phyloP scores from a whole-genome alignment of 2,888 invertebrate species.

The Parnassius mnemosyne region DNA sequence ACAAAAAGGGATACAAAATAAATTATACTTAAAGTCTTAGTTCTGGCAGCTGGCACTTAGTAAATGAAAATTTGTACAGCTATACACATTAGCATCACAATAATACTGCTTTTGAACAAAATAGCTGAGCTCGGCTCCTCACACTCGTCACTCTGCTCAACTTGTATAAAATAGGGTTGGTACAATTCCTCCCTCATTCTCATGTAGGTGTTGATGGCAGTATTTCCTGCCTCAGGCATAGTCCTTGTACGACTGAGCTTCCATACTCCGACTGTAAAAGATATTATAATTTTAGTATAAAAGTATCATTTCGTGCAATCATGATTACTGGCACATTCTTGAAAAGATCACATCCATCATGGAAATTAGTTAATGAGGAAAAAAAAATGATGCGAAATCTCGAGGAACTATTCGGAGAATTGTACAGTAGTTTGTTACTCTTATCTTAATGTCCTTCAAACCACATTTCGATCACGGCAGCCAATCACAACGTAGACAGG shows the following conservation, averaged over 20 bases:
- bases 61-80: constrained; percentile 45
- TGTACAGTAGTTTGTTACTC: too few relatives aligned
- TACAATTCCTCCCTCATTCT: constrained; percentile 46
- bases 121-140: constrained; percentile 56
- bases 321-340: too few relatives aligned
- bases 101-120: constrained; percentile 58
- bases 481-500: too few relatives aligned
- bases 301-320: too few relatives aligned
- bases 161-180: constrained; percentile 51
- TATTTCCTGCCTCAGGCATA: constrained; percentile 35
- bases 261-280: constrained; percentile 60
- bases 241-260: constrained; percentile 58
- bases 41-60: constrained; percentile 10
- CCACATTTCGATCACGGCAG: too few relatives aligned
- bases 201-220: constrained; percentile 46
- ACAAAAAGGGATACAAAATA: constrained; percentile 15
- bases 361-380: too few relatives aligned
- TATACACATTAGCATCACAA: constrained; percentile 53
- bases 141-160: constrained; percentile 53
- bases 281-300: not conserved
- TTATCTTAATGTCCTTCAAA: too few relatives aligned
- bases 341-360: too few relatives aligned
- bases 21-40: constrained; percentile 7
- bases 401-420: too few relatives aligned
- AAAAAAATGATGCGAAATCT: too few relatives aligned